phyloP scores from a whole-genome alignment of 1,140 invertebrate genomes.

The Drosophila burlai region DNA sequence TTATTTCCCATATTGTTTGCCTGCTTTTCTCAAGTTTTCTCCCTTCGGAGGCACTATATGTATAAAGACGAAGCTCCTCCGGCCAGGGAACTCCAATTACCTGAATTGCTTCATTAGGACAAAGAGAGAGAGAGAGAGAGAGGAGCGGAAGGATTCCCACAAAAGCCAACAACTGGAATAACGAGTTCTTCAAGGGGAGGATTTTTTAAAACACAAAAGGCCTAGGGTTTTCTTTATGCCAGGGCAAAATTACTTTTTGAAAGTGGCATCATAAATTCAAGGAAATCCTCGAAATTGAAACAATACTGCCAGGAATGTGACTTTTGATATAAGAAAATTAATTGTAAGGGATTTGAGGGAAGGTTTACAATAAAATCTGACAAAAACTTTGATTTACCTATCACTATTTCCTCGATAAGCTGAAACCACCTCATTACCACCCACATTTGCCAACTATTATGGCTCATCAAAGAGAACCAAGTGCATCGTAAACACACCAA shows the following conservation, averaged over 20 bases:
- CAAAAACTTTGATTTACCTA: neutral
- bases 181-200: constrained; percentile 36
- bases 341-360: neutral
- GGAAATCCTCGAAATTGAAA: neutral
- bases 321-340: neutral
- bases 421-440: constrained; percentile 15
- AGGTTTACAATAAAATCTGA: neutral
- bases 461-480: constrained; percentile 26
- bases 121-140: constrained; percentile 4
- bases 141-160: constrained; percentile 39
- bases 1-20: constrained; percentile 25
- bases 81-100: constrained; percentile 28
- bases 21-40: constrained; percentile 22
- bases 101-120: constrained; percentile 71
- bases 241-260: neutral
- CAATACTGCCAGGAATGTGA: too few relatives aligned
- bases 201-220: constrained; percentile 33
- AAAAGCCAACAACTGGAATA: constrained; percentile 41
- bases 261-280: constrained; percentile 3
- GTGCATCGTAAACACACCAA: constrained; percentile 40
- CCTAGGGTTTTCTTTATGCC: neutral
- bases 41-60: constrained; percentile 21
- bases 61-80: neutral
- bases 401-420: neutral
- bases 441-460: constrained; percentile 17